Conservation (phyloP, 2,888 invertebrate genomes). For the Andrena dorsata region DNA sequence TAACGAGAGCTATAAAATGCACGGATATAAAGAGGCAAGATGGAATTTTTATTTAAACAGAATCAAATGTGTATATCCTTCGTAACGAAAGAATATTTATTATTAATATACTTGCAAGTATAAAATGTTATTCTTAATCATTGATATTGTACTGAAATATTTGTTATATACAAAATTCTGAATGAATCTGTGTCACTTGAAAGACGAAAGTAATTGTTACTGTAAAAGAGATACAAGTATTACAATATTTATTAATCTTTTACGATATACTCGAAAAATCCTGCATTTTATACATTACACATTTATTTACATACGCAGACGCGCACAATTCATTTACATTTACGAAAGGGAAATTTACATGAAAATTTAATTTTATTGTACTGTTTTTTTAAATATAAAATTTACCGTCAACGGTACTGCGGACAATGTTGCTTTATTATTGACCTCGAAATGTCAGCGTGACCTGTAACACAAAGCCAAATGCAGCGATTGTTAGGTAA, state of each 20-base stretch:
- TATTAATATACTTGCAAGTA: not conserved
- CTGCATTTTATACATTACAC: constrained; percentile 2
- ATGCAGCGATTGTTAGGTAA: constrained; percentile 16
- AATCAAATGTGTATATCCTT: not conserved
- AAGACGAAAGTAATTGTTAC: not conserved
- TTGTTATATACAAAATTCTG: too few species aligned
- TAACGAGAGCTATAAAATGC: too few species aligned
- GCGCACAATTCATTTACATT: constrained; percentile 30
- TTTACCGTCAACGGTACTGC: constrained; percentile 80
- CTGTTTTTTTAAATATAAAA: constrained; percentile 13
- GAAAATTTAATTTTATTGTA: constrained; percentile 8
- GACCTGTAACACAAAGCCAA: constrained; percentile 84
- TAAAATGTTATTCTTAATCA: not conserved
- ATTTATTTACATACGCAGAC: constrained; percentile 42
- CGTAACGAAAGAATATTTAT: not conserved
- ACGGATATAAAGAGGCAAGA: too few species aligned
- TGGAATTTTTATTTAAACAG: not conserved
- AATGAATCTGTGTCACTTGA: too few species aligned
- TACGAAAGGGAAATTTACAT: constrained; percentile 28
- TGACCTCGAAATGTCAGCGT: constrained; percentile 87
- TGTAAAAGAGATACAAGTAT: constrained; percentile 18
- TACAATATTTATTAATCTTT: constrained; percentile 9
- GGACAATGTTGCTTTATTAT: constrained; percentile 88
- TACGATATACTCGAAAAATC: not conserved
- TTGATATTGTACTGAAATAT: too few species aligned